Evolutionary conservation across 37 sponge, comb jelly and placozoan species (phyloP).

Genomic region (Agelas oroides): DNA sequence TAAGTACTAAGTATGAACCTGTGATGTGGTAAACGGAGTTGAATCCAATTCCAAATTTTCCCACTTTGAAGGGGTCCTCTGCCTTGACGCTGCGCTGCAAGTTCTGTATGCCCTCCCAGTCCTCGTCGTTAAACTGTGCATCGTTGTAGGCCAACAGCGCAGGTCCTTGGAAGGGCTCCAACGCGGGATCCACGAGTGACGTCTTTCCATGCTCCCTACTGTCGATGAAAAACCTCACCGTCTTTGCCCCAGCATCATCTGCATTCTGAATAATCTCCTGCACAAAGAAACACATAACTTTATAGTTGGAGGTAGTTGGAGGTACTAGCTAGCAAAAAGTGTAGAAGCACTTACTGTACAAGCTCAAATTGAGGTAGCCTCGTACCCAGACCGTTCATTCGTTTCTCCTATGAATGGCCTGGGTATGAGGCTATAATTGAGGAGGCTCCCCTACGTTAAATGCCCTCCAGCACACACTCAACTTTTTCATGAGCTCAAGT

Average conservation of each 20-base stretch:
- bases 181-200: not conserved
- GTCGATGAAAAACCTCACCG: slow-evolving; percentile 62
- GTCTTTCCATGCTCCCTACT: not conserved
- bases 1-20: no score
- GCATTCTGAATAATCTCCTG: slow-evolving; percentile 82
- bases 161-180: slow-evolving; percentile 44
- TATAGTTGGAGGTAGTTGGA: no score
- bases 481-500: no score
- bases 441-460: no score
- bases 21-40: slow-evolving; percentile 73
- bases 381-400: no score
- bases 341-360: no score
- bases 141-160: slow-evolving; percentile 61
- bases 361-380: no score
- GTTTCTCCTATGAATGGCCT: no score
- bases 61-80: slow-evolving; percentile 63
- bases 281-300: not conserved
- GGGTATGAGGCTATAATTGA: no score
- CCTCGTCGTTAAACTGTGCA: slow-evolving; percentile 48
- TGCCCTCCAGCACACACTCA: no score
- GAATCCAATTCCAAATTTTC: slow-evolving; percentile 69
- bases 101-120: slow-evolving; percentile 58
- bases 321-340: no score
- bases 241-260: slow-evolving; percentile 74
- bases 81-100: slow-evolving; percentile 50